Base-by-base conservation (phyloP, 2,113 vertebrate genomes). In the Nothoprocta perdicaria region DNA sequence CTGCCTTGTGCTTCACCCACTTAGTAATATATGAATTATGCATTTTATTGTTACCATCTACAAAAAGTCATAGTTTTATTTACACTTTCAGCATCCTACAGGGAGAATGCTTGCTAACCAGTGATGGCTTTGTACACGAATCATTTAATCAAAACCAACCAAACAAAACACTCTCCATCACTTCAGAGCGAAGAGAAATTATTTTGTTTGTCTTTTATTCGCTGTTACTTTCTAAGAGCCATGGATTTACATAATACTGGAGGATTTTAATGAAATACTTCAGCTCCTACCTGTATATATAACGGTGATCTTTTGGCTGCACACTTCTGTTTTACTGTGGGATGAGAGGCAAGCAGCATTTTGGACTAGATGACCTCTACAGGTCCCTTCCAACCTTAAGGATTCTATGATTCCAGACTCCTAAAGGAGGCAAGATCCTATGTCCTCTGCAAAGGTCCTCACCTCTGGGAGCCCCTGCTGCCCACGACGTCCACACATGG, bases 401-500 rank as follows among this genome's bases (percentile, higher is more conserved):
- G 35, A 38, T 38, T 38, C 35, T 38, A 38, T 38, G 6, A 38
- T 16, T 60, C 67, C 57, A 26, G 46, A 31, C 27, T 66, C 22
- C 46, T 46, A n/a, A 16, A 73, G 21, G 14, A 76, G 27, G 13
- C 24, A 22, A 61, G n/a, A 63, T 17, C 22, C 11, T 31, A 27
- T 27, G 17, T 8, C 16, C n/a, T 53, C 8, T 4, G 14, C 41
- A 12, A 57, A 58, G 35, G 35, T 38, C 35, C 35, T 38, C 35
- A 38, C 35, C 35, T 38, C 35, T 63, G n/a, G 21, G 66, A 80
- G 27, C 50, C 38, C 16, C 14, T 26, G 13, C 8, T 61, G 55
- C n/a, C 24, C 1, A 71, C 4, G 26, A 43, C 10, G 10, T 45
- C 61, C 61, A 12, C 45, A 19, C 41, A 43, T 0, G 1, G 13